Evolutionary conservation across 2,113 vertebrate genomes (phyloP).

Genomic region (Oostethus manadensis): DNA sequence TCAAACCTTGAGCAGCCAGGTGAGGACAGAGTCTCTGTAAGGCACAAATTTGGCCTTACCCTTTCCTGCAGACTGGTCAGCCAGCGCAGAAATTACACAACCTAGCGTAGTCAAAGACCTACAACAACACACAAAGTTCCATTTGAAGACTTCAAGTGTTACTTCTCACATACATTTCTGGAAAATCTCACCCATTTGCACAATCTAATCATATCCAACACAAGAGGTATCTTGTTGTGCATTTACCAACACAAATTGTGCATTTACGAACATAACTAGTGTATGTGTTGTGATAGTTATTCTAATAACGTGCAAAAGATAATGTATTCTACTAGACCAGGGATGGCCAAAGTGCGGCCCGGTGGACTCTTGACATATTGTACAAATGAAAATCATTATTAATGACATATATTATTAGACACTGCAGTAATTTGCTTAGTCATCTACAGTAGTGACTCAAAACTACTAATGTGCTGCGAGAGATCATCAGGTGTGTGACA

Average conservation of each 20-base stretch:
- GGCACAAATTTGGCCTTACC: conserved; percentile 96
- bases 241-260: not conserved
- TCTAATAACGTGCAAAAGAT: no score
- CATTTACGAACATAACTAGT: not conserved
- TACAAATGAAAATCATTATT: no score
- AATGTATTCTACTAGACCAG: no score
- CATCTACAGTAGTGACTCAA: no score
- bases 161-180: not conserved
- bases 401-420: no score
- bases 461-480: no score
- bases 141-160: not conserved
- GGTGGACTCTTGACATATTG: no score
- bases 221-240: not conserved
- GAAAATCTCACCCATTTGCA: not conserved
- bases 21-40: conserved; percentile 97
- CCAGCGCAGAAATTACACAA: conserved; percentile 94
- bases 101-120: conserved; percentile 95
- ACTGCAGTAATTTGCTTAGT: no score
- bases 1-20: conserved; percentile 96
- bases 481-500: no score
- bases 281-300: not conserved
- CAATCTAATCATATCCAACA: not conserved
- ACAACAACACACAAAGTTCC: conserved; percentile 13
- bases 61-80: conserved; percentile 95
- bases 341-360: no score